Conservation (phyloP, 2,888 invertebrate genomes). For the Rhagonycha lutea region DNA sequence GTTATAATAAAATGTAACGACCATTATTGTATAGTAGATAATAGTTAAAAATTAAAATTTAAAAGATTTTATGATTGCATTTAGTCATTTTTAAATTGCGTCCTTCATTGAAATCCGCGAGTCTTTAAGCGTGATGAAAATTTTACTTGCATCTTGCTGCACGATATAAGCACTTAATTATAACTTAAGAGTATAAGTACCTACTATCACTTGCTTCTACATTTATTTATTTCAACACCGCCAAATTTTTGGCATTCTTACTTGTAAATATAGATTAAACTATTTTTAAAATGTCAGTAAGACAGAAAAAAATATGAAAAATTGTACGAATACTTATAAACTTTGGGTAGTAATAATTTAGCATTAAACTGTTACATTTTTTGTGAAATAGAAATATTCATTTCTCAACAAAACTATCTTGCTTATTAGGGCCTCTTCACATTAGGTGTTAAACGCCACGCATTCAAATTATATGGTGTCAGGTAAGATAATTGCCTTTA, state of each 20-base stretch:
- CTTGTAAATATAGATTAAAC: background rate
- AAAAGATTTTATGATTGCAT: background rate
- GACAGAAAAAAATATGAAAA: background rate
- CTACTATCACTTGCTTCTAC: background rate
- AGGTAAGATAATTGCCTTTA: no score
- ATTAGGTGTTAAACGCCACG: no score
- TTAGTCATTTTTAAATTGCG: slow-evolving; percentile 17
- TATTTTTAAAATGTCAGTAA: background rate
- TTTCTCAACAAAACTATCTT: no score
- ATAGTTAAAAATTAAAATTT: background rate
- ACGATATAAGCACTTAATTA: background rate
- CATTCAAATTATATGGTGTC: no score
- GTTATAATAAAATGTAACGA: slow-evolving; percentile 57
- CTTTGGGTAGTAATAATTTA: background rate
- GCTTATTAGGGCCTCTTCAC: no score
- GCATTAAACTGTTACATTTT: background rate
- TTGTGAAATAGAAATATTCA: no score
- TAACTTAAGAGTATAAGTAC: background rate
- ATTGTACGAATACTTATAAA: background rate
- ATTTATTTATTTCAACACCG: background rate
- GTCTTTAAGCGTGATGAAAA: slow-evolving; percentile 21
- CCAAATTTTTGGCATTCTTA: background rate
- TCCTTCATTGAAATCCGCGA: slow-evolving; percentile 26
- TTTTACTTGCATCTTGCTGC: slow-evolving; percentile 14
- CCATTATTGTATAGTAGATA: slow-evolving; percentile 31